These are phyloP conservation scores for Crypturellus undulatus DNA, from an alignment of 2,113 vertebrate species.

Conservation along the genomic window DNA sequence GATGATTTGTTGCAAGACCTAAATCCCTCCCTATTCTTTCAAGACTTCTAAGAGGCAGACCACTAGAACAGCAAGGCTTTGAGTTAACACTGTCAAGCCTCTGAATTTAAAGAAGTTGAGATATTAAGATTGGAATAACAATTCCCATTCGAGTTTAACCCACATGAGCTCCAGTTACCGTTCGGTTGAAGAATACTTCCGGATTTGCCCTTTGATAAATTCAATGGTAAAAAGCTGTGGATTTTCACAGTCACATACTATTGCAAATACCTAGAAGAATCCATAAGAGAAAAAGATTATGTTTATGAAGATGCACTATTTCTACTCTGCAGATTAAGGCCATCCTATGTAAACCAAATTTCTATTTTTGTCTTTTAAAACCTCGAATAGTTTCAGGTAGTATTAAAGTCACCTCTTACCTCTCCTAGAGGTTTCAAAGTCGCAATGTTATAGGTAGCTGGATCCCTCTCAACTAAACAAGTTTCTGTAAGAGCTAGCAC, in stretches of 20 bases:
- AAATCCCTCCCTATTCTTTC: too few relatives aligned
- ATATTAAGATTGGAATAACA: not conserved
- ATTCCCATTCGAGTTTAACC: not conserved
- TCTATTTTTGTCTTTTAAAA: not conserved
- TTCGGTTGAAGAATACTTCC: slow-evolving; percentile 96
- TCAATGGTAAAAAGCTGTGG: slow-evolving; percentile 97
- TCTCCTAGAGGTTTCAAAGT: slow-evolving; percentile 96
- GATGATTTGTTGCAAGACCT: too few relatives aligned
- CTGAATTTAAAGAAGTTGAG: not conserved
- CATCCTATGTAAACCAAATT: not conserved
- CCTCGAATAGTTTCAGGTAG: not conserved
- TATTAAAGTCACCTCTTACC: slow-evolving; percentile 75
- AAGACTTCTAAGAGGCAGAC: not conserved
- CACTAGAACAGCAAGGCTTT: not conserved
- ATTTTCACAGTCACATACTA: slow-evolving; percentile 95
- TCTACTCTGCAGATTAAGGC: not conserved
- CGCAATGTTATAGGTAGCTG: slow-evolving; percentile 96
- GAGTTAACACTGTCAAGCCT: not conserved
- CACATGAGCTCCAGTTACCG: slow-evolving; percentile 80
- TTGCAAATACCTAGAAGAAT: slow-evolving; percentile 90
- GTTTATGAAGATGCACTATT: not conserved
- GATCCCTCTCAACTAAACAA: slow-evolving; percentile 95
- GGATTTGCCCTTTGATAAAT: slow-evolving; percentile 96
- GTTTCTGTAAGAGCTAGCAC: slow-evolving; percentile 95
- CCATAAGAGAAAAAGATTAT: not conserved